Evolutionary conservation across 2,113 vertebrate species (phyloP), one percentile per base, ranked within the genome.

Genomic region (Pteropus alecto): DNA sequence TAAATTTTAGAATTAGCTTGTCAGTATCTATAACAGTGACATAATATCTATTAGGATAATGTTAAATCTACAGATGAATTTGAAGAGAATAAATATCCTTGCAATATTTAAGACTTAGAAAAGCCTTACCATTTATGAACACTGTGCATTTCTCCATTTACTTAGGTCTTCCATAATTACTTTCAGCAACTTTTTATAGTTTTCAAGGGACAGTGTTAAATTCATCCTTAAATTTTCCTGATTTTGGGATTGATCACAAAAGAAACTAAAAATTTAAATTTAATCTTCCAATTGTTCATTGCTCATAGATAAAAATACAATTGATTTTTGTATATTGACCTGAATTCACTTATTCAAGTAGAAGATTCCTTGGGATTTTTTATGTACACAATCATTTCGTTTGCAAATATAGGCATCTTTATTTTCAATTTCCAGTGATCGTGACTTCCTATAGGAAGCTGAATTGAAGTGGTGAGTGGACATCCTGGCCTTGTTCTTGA

Each of bases 1-100:
- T 38, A 77, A 74, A 81, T 86, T 96, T 89, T 96, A 63, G 48
- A 76, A 89, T 76, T 92, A 89, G 33, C 7, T 60, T 91, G 7
- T 65, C 21, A 86, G 63, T 38, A 81, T 79, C 24, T 93, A 82
- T 7, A 77, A 60, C 54, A 63, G 7, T 58, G 15, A 60, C 61
- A 2, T 24, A 54, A 41, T 9, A 73, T 95, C 67, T 65, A 22
- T 63, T 86, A 82, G 11, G 35, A n/a, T 48, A 70, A 58, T 86
- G 24, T 33, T 51, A 26, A 88, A 43, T 90, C 30, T 58, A 76
- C 26, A 63, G 30, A 82, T 65, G 7, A 73, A 51, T 58, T 81
- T 97, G 35, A 13, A 85, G 4, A 92, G 28, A 86, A 95, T 1
- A 48, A 11, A 2, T 61, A 83, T 35, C 33, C 93, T 60, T 76